Base-by-base conservation (phyloP, 2,888 invertebrate genomes). In the Lysandra coridon region DNA sequence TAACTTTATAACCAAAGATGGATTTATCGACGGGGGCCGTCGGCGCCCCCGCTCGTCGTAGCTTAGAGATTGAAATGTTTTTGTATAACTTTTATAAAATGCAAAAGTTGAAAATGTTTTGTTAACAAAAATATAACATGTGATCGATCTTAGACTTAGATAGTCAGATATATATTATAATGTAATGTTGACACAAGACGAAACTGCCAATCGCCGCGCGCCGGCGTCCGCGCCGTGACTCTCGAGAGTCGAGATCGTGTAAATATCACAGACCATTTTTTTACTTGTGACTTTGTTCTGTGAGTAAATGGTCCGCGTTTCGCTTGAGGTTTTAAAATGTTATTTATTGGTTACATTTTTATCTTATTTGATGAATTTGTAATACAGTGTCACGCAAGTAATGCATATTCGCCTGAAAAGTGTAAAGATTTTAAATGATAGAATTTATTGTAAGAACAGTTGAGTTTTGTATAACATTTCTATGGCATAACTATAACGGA, bases 1-100 rank as follows among this genome's bases (percentile, higher is more conserved):
- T 91, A 89, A 91, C 89, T 90, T 91, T 90, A 90, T 92, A 92
- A 93, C 94, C 93, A 94, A 94, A 93, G 93, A 93, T 90, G 91
- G 90, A 90, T 89, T 88, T 89, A 86, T 88, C 89, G 88, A 86
- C 86, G 87, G 85, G 88, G 87, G 88, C 87, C 86, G 83, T 86
- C 84, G 86, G 85, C 87, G 87, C 89, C 90, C 89, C 89, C 89
- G 87, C 88, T 90, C 88, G 89, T 88, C 87, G 88, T 92, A 92
- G 91, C 90, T 90, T 92, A 90, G 89, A 91, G 88, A 89, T 90
- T 88, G 87, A 90, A 89, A 91, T 89, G 88, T 92, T 93, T 69
- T 93, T 92, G 90, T 93, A 76, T 76, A 93, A 91, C 89, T 92
- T 93, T 93, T 93, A 89, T 93, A 92, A 90, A 90, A 90, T 88